Evolutionary conservation across 2,113 vertebrate species (phyloP), one percentile per base, ranked within the genome.

Genomic region (Neolamprologus fasciatus): DNA sequence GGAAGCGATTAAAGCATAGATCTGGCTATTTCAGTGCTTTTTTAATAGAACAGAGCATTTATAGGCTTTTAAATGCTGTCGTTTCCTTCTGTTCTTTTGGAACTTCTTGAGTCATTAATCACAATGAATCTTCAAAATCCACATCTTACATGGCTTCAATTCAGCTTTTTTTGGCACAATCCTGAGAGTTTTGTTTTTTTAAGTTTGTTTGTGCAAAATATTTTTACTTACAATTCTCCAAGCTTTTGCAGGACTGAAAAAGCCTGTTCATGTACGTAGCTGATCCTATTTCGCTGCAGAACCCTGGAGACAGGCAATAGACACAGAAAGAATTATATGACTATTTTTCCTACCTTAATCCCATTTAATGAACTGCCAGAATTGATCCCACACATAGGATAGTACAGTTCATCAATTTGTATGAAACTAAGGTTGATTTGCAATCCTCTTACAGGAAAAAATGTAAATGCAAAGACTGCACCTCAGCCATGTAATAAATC

Each of bases 211-310:
- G 12, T 53, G 13, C 5, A 47, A 84, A 76, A 68, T 54, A 3
- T 21, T 66, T 66, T 66, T 57, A 98, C 98, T 98, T 95, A 99
- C 98, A 99, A 89, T 95, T 99, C 98, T 80, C 97, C 97, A 50
- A 99, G 95, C 92, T 96, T 97, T 35, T 96, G 97, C 21, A 99
- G 97, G 86, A 97, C 93, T n/a, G 97, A 96, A 86, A 99, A 98
- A 11, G 97, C 97, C 82, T 97, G 96, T 87, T 97, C 97, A 45
- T 96, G 96, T 87, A 99, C 93, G 35, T 97, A 93, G 76, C 91
- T 97, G 92, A 99, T 98, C 97, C 96, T 95, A 94, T 99, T 99
- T 86, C 92, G 90, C 89, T 98, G 97, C 92, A 99, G 94, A 86
- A 99, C 97, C 68, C 98, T 99, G 93, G 13, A 96, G 94, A 53